phyloP scores from a whole-genome alignment of 2,797 vertebrate genomes.

The Remorina albescens region DNA sequence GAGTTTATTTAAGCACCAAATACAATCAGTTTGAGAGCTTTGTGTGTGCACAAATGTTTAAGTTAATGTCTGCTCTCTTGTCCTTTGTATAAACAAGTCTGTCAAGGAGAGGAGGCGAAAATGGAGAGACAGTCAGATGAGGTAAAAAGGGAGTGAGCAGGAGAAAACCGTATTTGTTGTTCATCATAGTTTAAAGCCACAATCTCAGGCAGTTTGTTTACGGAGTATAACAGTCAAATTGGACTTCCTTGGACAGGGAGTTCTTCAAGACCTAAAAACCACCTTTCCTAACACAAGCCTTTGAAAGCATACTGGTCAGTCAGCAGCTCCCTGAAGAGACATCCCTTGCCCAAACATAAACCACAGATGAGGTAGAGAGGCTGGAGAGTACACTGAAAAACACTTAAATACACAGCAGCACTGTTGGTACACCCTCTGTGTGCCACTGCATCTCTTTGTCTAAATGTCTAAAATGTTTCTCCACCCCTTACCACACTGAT shows the following conservation, averaged over 20 bases:
- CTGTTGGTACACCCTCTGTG: slow-evolving; percentile 5
- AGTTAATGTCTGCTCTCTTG: not conserved
- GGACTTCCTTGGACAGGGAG: slow-evolving; percentile 7
- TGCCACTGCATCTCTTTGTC: slow-evolving; percentile 12
- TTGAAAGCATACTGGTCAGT: slow-evolving; percentile 48
- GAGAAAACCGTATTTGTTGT: slow-evolving; percentile 43
- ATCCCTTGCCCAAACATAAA: slow-evolving; percentile 27
- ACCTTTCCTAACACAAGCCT: slow-evolving; percentile 52
- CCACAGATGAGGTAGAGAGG: slow-evolving; percentile 34
- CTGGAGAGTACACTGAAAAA: slow-evolving; percentile 22
- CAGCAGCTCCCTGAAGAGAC: slow-evolving; percentile 44
- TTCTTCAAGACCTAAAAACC: slow-evolving; percentile 50
- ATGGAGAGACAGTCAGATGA: slow-evolving; percentile 17
- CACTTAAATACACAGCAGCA: slow-evolving; percentile 18
- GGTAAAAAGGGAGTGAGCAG: slow-evolving; percentile 18
- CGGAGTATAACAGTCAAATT: slow-evolving; percentile 40
- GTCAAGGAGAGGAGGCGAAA: slow-evolving; percentile 19
- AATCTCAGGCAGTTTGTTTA: slow-evolving; percentile 62
- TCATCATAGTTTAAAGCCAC: slow-evolving; percentile 37
- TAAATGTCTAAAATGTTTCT: slow-evolving; percentile 30
- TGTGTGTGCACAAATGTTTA: slow-evolving; percentile 3
- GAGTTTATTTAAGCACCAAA: slow-evolving; percentile 36
- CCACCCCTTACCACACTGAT: slow-evolving; percentile 4
- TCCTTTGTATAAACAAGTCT: slow-evolving; percentile 6
- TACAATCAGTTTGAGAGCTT: slow-evolving; percentile 13